phyloP scores from a whole-genome alignment of 2,113 vertebrate genomes.

The Sturnus vulgaris region DNA sequence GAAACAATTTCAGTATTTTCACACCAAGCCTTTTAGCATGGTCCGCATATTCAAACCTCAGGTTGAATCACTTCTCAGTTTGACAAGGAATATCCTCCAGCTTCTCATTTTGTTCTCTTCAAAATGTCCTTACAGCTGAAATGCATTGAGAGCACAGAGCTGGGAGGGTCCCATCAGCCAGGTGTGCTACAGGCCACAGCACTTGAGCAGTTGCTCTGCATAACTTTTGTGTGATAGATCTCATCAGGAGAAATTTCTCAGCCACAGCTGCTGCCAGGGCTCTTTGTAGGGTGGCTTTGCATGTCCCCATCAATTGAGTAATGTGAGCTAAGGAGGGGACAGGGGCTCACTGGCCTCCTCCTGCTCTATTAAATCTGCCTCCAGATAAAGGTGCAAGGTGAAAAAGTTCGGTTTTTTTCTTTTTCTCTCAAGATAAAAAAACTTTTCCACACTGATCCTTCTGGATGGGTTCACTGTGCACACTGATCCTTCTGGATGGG shows the following conservation, averaged over 20 bases:
- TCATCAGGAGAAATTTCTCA: neutral
- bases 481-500: neutral
- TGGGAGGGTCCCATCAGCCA: neutral
- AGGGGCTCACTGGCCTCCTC: neutral
- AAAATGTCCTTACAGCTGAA: neutral
- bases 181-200: neutral
- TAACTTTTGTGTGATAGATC: neutral
- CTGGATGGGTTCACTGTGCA: neutral
- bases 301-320: too few species aligned
- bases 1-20: conserved; percentile 19
- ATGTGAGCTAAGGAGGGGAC: neutral
- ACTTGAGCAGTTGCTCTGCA: neutral
- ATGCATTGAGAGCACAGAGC: neutral
- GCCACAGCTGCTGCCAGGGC: neutral
- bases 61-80: conserved; percentile 68
- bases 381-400: neutral
- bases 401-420: too few species aligned
- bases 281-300: neutral
- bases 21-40: conserved; percentile 21
- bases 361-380: neutral
- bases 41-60: conserved; percentile 63
- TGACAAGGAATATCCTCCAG: neutral
- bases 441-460: neutral
- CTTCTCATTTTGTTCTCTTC: neutral
- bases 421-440: neutral